phyloP scores from a whole-genome alignment of 2,888 invertebrate species.

The Dromius quadrimaculatus region DNA sequence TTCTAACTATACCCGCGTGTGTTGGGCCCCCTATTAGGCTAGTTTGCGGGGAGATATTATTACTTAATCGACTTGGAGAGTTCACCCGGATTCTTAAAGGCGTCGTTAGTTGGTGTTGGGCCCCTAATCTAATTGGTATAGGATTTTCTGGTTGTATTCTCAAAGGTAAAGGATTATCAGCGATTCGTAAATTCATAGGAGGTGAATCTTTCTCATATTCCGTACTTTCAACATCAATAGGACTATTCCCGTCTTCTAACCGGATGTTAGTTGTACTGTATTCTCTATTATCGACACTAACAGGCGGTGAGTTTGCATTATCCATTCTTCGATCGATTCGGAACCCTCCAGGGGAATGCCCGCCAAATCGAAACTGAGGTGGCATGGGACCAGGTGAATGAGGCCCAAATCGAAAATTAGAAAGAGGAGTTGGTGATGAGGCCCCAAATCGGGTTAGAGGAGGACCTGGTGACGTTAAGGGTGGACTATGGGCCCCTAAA shows the following conservation, averaged over 20 bases:
- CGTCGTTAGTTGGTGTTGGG: constrained; percentile 59
- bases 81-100: constrained; percentile 65
- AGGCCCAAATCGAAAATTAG: constrained; percentile 65
- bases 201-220: constrained; percentile 59
- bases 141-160: constrained; percentile 60
- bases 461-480: constrained; percentile 64
- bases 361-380: constrained; percentile 64
- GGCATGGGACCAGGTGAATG: constrained; percentile 68
- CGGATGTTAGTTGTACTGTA: constrained; percentile 21
- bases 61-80: constrained; percentile 58
- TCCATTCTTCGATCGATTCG: constrained; percentile 59
- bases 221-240: constrained; percentile 50
- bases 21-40: constrained; percentile 37
- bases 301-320: constrained; percentile 57
- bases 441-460: constrained; percentile 62
- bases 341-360: constrained; percentile 61
- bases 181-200: constrained; percentile 64
- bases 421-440: constrained; percentile 61
- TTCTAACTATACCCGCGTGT: constrained; percentile 64
- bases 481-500: constrained; percentile 65
- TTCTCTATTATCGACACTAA: constrained; percentile 59
- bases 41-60: constrained; percentile 52
- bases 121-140: constrained; percentile 62
- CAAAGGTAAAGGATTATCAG: constrained; percentile 57
- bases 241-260: constrained; percentile 38